Evolutionary conservation across 1,140 invertebrate genomes (phyloP).

Genomic region (Holcopasites calliopsidis): DNA sequence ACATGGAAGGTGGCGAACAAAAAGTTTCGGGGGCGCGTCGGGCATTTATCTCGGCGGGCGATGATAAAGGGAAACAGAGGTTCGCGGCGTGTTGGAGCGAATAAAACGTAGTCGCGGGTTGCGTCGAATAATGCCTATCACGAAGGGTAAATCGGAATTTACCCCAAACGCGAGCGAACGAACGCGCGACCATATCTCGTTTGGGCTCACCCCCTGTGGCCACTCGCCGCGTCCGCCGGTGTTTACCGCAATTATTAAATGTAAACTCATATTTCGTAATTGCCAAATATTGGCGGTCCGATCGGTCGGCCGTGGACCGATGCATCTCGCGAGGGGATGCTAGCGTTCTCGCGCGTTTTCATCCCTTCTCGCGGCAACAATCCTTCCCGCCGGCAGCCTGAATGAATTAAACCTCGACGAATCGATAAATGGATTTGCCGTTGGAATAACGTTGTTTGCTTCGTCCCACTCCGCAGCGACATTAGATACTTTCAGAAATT

Average conservation of each 20-base stretch:
- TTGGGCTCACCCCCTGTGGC: constrained; percentile 59
- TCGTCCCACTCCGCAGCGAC: not conserved
- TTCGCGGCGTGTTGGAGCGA: constrained; percentile 54
- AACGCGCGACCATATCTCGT: constrained; percentile 62
- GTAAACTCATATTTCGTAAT: constrained; percentile 77
- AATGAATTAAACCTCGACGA: constrained; percentile 60
- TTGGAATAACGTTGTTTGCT: not conserved
- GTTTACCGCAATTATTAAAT: constrained; percentile 79
- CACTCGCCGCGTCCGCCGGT: constrained; percentile 68
- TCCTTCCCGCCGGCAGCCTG: constrained; percentile 51
- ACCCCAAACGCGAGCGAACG: constrained; percentile 54
- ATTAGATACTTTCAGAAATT: not conserved
- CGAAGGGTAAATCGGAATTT: constrained; percentile 62
- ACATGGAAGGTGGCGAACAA: constrained; percentile 26
- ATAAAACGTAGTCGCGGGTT: constrained; percentile 50
- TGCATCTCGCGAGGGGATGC: constrained; percentile 66
- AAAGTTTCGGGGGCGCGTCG: constrained; percentile 37
- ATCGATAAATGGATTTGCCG: constrained; percentile 60
- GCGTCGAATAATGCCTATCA: constrained; percentile 51
- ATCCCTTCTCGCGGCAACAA: constrained; percentile 64
- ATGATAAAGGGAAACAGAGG: constrained; percentile 50
- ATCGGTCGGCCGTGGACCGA: constrained; percentile 61
- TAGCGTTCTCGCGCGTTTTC: constrained; percentile 61
- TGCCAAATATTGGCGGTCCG: constrained; percentile 75
- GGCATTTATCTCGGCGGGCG: constrained; percentile 47